Percentiles rank a stretch among this genome's conserved stretches.
phyloP scores from a whole-genome alignment of 2,888 invertebrate genomes.

The Caenorhabditis sp. region DNA sequence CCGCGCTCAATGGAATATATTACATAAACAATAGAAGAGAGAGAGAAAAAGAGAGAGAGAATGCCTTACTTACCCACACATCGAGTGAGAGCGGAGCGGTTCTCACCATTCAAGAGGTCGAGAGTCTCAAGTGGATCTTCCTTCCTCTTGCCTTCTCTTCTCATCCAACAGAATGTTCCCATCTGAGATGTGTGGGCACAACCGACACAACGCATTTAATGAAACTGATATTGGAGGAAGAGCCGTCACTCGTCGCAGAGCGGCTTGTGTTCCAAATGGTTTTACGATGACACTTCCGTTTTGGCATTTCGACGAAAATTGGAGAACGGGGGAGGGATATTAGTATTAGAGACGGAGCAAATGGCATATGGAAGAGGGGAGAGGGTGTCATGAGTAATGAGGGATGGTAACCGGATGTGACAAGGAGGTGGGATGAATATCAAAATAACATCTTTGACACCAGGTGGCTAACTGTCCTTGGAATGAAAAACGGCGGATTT shows the following conservation, averaged over 20 bases:
- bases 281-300: constrained; percentile 23
- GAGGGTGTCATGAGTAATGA: constrained; percentile 25
- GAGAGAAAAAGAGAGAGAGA: no score
- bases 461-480: background rate
- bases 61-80: constrained; percentile 29
- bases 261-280: constrained; percentile 10
- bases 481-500: background rate
- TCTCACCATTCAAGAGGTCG: constrained; percentile 45
- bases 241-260: background rate
- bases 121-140: constrained; percentile 51
- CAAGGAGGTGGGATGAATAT: constrained; percentile 5
- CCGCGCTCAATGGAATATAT: constrained; percentile 58
- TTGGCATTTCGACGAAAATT: background rate
- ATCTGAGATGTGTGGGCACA: constrained; percentile 1
- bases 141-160: constrained; percentile 1
- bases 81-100: constrained; percentile 8
- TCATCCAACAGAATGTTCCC: constrained; percentile 1
- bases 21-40: constrained; percentile 62
- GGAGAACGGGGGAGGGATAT: constrained; percentile 4
- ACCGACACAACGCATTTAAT: background rate
- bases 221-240: constrained; percentile 21
- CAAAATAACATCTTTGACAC: background rate
- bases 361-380: constrained; percentile 31
- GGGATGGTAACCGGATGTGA: constrained; percentile 51
- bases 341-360: constrained; percentile 3